These are phyloP conservation scores for Microtus montanus DNA, from an alignment of 2,113 vertebrate genomes.

Conservation along the genomic window DNA sequence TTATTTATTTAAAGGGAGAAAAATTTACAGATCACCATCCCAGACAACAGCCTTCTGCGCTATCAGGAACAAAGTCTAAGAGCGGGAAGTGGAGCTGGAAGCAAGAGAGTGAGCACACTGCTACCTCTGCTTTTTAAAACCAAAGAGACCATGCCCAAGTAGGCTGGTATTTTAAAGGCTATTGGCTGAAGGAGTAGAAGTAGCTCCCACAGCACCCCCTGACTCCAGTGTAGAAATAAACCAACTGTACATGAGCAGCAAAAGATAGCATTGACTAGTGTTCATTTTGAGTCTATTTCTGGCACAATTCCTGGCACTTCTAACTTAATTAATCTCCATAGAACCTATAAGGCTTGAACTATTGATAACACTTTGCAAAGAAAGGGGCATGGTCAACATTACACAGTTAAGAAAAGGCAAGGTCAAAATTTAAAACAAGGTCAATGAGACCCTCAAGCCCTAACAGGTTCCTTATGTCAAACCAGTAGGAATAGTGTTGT, in stretches of 20 bases:
- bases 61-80: no score
- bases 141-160: no score
- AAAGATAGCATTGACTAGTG: background rate
- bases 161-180: no score
- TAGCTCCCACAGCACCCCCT: no score
- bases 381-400: background rate
- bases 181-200: no score
- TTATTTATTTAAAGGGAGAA: no score
- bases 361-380: background rate
- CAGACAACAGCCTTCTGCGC: no score
- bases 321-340: background rate
- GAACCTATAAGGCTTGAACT: background rate
- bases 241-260: background rate
- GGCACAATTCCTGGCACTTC: background rate
- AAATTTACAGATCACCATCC: no score
- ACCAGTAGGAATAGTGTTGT: background rate
- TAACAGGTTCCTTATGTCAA: background rate
- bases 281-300: background rate
- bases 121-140: no score
- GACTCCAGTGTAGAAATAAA: background rate
- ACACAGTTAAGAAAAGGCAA: background rate
- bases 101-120: no score
- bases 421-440: background rate
- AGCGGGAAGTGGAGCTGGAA: no score
- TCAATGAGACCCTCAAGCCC: background rate